These are phyloP conservation scores for Perognathus longimembris DNA, from an alignment of 2,113 vertebrate genomes.

Conservation along the genomic window DNA sequence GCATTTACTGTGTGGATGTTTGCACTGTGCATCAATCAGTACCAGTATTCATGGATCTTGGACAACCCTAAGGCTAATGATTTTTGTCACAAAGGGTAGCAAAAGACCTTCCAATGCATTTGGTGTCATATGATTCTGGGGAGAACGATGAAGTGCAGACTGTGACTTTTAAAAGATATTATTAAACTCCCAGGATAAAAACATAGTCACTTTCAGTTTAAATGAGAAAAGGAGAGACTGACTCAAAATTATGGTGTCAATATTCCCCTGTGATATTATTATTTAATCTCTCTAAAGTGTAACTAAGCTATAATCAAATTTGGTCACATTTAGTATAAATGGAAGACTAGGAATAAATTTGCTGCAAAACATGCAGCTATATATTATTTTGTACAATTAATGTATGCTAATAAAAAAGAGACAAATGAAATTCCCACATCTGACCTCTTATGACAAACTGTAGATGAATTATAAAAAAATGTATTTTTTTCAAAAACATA, in stretches of 20 bases:
- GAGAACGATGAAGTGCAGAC: neutral
- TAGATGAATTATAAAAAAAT: too few species aligned
- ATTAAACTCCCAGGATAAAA: conserved; percentile 48
- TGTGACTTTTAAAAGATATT: conserved; percentile 34
- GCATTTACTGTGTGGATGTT: neutral
- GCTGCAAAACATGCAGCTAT: neutral
- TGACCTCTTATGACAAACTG: too few species aligned
- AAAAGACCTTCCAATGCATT: neutral
- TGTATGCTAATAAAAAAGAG: too few species aligned
- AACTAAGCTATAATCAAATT: conserved; percentile 53
- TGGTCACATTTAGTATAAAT: conserved; percentile 28
- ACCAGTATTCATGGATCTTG: neutral
- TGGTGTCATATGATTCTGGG: neutral
- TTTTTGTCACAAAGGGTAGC: neutral
- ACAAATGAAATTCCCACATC: too few species aligned
- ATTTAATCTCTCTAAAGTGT: conserved; percentile 56
- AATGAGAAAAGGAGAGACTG: conserved; percentile 56
- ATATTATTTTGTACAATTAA: too few species aligned
- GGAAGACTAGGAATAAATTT: neutral
- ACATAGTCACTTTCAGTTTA: conserved; percentile 54
- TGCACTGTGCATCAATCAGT: neutral
- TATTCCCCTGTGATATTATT: conserved; percentile 45
- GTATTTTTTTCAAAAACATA: too few species aligned
- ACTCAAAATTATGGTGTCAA: conserved; percentile 51
- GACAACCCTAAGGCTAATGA: neutral